Percentiles rank a stretch among this genome's conserved stretches.
phyloP scores from a whole-genome alignment of 2,797 vertebrate genomes.

The Alca torda region DNA sequence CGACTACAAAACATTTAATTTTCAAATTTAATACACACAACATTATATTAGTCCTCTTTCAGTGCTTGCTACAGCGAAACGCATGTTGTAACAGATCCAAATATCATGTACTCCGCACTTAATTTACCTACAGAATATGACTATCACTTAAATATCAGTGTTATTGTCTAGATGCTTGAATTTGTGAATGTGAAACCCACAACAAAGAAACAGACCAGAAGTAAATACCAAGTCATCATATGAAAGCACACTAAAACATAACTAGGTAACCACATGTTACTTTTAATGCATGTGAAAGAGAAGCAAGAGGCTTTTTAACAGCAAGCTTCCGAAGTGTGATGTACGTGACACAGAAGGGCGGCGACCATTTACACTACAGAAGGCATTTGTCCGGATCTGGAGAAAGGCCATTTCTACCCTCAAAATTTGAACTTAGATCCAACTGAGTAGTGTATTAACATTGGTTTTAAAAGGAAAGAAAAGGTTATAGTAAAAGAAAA shows the following conservation, averaged over 20 bases:
- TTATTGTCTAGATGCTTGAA: neutral
- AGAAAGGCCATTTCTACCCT: neutral
- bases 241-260: neutral
- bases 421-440: neutral
- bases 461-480: neutral
- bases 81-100: neutral
- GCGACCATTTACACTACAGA: neutral
- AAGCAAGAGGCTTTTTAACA: neutral
- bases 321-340: neutral
- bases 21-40: neutral
- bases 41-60: neutral
- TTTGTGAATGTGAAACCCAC: neutral
- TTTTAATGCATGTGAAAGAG: neutral
- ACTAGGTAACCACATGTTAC: neutral
- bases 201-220: neutral
- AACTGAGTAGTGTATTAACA: neutral
- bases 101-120: neutral
- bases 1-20: slow-evolving; percentile 79
- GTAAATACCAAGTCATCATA: neutral
- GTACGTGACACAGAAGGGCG: accelerated
- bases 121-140: neutral
- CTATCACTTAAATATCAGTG: neutral
- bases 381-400: neutral
- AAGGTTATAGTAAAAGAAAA: neutral
- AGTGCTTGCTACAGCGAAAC: neutral